Evolutionary conservation across 2,888 invertebrate species (phyloP).

Genomic region (Gerris lacustris): DNA sequence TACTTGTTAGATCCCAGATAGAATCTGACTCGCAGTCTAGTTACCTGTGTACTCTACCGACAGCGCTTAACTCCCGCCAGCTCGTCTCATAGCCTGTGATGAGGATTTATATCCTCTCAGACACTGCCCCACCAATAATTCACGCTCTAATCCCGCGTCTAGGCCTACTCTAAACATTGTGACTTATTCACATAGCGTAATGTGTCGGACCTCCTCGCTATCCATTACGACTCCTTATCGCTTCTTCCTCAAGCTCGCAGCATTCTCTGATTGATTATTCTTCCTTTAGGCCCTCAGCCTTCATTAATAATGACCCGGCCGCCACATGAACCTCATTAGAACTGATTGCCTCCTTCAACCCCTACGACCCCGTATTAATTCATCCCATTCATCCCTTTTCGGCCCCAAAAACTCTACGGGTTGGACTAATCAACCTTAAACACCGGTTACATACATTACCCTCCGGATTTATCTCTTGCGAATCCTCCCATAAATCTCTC

Average conservation of each 20-base stretch:
- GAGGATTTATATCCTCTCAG: background rate
- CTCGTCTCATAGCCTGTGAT: background rate
- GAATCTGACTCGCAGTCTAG: too few species aligned
- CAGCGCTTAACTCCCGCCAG: background rate
- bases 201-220: background rate
- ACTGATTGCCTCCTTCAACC: background rate
- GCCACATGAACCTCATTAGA: slow-evolving; percentile 1
- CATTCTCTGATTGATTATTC: background rate
- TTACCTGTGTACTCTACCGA: too few species aligned
- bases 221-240: background rate
- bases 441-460: background rate
- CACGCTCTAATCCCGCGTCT: background rate
- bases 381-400: background rate
- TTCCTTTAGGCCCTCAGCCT: background rate
- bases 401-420: background rate
- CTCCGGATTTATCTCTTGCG: background rate
- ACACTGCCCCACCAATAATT: background rate
- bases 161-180: background rate
- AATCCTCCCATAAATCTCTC: background rate
- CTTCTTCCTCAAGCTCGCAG: background rate
- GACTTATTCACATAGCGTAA: background rate
- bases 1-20: background rate
- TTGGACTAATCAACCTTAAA: slow-evolving; percentile 2
- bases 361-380: background rate
- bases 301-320: background rate